These are phyloP conservation scores for Prosopocoilus inquinatus DNA, from an alignment of 2,888 invertebrate genomes.

Conservation along the genomic window DNA sequence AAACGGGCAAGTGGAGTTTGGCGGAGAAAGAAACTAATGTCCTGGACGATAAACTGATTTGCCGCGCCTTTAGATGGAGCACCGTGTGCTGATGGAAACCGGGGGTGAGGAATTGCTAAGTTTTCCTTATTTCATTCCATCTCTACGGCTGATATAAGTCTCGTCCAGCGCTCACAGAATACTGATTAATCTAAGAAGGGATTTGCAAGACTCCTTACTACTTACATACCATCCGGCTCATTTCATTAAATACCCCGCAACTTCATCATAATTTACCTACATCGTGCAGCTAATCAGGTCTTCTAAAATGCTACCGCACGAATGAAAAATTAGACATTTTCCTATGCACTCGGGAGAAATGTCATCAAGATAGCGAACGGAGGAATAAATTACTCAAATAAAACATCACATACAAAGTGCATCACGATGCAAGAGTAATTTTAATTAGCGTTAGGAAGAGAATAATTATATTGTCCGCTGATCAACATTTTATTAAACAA, in stretches of 20 bases:
- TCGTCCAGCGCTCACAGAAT: slow-evolving; percentile 46
- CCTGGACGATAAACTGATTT: slow-evolving; percentile 16
- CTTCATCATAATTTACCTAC: slow-evolving; percentile 22
- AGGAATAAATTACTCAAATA: too few relatives aligned
- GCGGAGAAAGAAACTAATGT: too few relatives aligned
- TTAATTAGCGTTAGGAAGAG: too few relatives aligned
- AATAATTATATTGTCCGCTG: too few relatives aligned
- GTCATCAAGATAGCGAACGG: too few relatives aligned
- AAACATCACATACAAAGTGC: too few relatives aligned
- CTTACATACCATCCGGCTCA: slow-evolving; percentile 14
- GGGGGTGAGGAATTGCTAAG: slow-evolving; percentile 51
- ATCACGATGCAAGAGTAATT: too few relatives aligned
- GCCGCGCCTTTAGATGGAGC: slow-evolving; percentile 33
- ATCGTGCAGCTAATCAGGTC: slow-evolving; percentile 14
- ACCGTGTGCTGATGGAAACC: slow-evolving; percentile 26
- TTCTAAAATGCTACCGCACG: neutral
- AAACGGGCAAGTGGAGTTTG: too few relatives aligned
- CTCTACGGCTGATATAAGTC: slow-evolving; percentile 50
- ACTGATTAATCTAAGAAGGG: slow-evolving; percentile 48
- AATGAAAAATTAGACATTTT: too few relatives aligned
- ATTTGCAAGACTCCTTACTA: slow-evolving; percentile 37
- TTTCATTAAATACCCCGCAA: slow-evolving; percentile 21
- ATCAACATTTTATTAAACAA: too few relatives aligned
- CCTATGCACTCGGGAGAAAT: too few relatives aligned
- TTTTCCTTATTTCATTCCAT: slow-evolving; percentile 53